phyloP scores from a whole-genome alignment of 2,113 vertebrate genomes.

The Ammodytes dubius region DNA sequence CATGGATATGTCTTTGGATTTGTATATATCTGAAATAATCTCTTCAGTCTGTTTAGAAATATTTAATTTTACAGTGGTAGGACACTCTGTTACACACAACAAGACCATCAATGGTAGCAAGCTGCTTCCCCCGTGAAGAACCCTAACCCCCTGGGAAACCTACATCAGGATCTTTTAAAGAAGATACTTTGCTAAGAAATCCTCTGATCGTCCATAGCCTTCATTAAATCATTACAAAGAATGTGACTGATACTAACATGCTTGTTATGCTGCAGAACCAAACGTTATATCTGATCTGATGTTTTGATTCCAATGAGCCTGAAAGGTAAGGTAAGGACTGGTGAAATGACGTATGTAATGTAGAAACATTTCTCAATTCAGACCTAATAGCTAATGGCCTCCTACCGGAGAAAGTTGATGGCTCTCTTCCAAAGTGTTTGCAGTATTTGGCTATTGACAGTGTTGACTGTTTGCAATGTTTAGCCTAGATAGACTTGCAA shows the following conservation, averaged over 20 bases:
- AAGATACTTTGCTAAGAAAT: not conserved
- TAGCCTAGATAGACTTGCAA: conserved; percentile 3
- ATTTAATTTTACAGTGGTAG: not conserved
- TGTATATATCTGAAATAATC: not conserved
- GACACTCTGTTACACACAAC: not conserved
- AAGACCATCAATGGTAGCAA: not conserved
- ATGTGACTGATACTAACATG: too few relatives aligned
- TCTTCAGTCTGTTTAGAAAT: not conserved
- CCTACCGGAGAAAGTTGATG: not conserved
- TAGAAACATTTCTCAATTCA: not conserved
- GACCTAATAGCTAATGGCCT: not conserved
- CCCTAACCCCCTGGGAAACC: not conserved
- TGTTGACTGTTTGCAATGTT: conserved; percentile 21
- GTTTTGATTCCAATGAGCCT: not conserved
- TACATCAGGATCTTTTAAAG: not conserved
- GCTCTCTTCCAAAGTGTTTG: conserved; percentile 19
- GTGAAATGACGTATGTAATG: not conserved
- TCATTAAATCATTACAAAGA: too few relatives aligned
- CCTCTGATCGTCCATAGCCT: not conserved
- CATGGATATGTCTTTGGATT: not conserved
- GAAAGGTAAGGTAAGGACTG: not conserved
- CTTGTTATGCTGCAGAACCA: not conserved
- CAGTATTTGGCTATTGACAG: not conserved
- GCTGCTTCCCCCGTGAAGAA: not conserved
- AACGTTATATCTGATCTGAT: not conserved